Percentiles rank a stretch among this genome's conserved stretches.
Evolutionary conservation across 2,113 vertebrate species (phyloP).

Genomic region (Thalassoma bifasciatum): DNA sequence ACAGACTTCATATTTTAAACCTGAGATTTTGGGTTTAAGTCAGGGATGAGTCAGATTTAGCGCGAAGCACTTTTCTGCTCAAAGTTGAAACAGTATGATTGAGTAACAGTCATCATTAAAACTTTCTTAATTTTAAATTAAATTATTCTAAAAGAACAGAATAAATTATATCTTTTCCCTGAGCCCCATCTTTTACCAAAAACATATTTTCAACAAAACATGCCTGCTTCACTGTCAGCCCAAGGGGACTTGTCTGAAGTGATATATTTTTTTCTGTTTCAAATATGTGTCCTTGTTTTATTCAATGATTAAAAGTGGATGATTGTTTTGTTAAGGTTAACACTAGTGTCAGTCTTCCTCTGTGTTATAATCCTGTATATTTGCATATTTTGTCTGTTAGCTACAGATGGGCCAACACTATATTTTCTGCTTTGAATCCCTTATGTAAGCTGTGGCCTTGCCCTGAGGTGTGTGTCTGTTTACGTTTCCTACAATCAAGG

Average conservation of each 20-base stretch:
- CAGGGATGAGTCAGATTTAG: too few relatives aligned
- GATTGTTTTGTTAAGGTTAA: not conserved
- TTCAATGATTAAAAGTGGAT: not conserved
- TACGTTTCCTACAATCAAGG: slow-evolving; percentile 43
- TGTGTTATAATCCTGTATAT: not conserved
- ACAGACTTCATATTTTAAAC: too few relatives aligned
- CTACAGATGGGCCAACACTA: not conserved
- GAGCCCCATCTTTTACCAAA: too few relatives aligned
- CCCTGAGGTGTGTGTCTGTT: slow-evolving; percentile 4
- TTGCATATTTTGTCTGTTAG: not conserved
- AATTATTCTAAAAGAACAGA: too few relatives aligned
- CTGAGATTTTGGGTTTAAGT: too few relatives aligned
- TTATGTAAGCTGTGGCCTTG: slow-evolving; percentile 1
- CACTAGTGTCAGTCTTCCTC: not conserved
- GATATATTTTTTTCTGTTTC: not conserved
- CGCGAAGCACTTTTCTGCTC: too few relatives aligned
- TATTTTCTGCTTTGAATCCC: slow-evolving; percentile 1
- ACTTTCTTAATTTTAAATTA: too few relatives aligned
- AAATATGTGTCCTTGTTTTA: not conserved
- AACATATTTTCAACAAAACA: not conserved
- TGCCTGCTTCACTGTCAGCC: not conserved
- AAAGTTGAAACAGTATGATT: too few relatives aligned
- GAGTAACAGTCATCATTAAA: too few relatives aligned
- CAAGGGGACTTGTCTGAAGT: not conserved
- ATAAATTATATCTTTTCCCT: too few relatives aligned